These are phyloP conservation scores for Symphodus melops DNA, from an alignment of 2,113 vertebrate genomes.

Conservation along the genomic window DNA sequence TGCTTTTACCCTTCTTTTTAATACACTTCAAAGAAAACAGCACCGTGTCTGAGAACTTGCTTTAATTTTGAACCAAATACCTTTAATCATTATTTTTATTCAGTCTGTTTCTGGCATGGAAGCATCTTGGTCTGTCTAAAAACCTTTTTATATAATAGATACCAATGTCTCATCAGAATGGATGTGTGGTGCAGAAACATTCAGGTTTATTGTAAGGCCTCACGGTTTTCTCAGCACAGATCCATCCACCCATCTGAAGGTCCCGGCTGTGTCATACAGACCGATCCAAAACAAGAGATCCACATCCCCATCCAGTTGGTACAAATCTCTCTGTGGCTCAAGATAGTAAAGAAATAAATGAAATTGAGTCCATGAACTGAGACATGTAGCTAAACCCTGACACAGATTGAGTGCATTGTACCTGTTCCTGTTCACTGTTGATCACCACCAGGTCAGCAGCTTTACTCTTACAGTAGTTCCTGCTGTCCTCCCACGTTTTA, in stretches of 20 bases:
- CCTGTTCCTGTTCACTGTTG: slow-evolving; percentile 26
- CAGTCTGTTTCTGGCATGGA: too few species aligned
- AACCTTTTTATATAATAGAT: neutral
- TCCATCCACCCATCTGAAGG: slow-evolving; percentile 35
- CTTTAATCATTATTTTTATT: too few species aligned
- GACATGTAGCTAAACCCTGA: too few species aligned
- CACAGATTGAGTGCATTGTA: neutral
- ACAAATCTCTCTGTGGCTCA: slow-evolving; percentile 12
- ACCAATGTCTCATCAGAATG: too few species aligned
- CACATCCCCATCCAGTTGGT: neutral
- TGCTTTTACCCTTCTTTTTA: too few species aligned
- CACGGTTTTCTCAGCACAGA: neutral
- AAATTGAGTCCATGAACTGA: too few species aligned
- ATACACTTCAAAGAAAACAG: too few species aligned
- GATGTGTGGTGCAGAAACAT: neutral
- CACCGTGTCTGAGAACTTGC: too few species aligned
- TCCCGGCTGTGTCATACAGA: neutral
- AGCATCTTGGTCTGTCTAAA: neutral
- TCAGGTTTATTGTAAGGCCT: neutral
- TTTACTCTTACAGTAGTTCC: slow-evolving; percentile 22
- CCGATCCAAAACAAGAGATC: slow-evolving; percentile 19
- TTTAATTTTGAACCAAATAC: too few species aligned
- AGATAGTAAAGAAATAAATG: neutral
- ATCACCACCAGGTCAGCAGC: slow-evolving; percentile 33
- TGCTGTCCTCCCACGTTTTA: slow-evolving; percentile 25